phyloP scores from a whole-genome alignment of 2,888 invertebrate genomes.

The Charanyca ferruginea region DNA sequence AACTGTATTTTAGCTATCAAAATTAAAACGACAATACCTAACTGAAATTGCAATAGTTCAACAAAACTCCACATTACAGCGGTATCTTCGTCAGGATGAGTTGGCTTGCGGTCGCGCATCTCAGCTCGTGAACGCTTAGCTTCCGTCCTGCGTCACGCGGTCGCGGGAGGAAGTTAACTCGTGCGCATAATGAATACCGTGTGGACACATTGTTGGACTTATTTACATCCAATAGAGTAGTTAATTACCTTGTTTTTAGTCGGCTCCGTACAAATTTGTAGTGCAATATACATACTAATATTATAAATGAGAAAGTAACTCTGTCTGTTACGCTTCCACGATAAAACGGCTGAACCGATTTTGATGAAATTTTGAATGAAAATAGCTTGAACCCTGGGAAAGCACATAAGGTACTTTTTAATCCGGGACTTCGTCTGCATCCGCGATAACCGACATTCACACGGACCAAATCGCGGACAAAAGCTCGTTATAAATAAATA shows the following conservation, averaged over 20 bases:
- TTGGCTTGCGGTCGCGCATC: conserved; percentile 46
- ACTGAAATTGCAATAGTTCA: conserved; percentile 6
- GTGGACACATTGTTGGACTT: conserved; percentile 41
- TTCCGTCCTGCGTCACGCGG: conserved; percentile 60
- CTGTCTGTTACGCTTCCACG: too few species aligned
- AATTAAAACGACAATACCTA: conserved; percentile 9
- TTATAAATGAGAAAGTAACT: too few species aligned
- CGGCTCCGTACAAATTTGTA: not conserved
- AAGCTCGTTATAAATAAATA: too few species aligned
- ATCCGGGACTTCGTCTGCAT: too few species aligned
- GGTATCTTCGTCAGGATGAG: conserved; percentile 18
- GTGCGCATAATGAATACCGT: conserved; percentile 63
- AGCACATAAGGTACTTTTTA: too few species aligned
- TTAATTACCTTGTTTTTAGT: conserved; percentile 15
- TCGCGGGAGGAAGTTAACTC: conserved; percentile 60
- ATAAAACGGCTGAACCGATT: too few species aligned
- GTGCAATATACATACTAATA: too few species aligned
- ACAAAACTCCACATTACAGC: not conserved
- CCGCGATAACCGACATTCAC: too few species aligned
- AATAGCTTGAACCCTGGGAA: too few species aligned
- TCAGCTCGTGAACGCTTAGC: conserved; percentile 46
- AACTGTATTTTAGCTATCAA: conserved; percentile 13
- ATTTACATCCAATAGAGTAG: conserved; percentile 30
- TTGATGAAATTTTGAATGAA: too few species aligned
- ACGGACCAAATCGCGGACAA: too few species aligned